A percentile compares a stretch with the other conserved stretches of the same genome.
These are phyloP conservation scores for Cydia splendana DNA, from an alignment of 1,140 invertebrate genomes.

Conservation along the genomic window DNA sequence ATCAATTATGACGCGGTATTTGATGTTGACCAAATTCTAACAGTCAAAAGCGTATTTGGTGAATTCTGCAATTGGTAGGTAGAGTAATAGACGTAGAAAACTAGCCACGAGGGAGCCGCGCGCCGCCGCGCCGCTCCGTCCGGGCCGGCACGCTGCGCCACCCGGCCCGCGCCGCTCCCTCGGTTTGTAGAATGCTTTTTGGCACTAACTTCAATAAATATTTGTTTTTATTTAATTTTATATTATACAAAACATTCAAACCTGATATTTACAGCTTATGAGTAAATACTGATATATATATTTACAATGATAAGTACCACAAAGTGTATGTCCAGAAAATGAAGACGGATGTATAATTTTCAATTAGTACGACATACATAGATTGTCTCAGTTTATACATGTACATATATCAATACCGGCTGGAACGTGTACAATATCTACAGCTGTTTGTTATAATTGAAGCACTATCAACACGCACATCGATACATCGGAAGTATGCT, in stretches of 20 bases:
- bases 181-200: conserved; percentile 69
- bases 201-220: conserved; percentile 76
- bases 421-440: conserved; percentile 61
- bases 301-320: conserved; percentile 51
- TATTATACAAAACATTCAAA: conserved; percentile 71
- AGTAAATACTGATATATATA: conserved; percentile 56
- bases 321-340: neutral
- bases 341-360: conserved; percentile 15
- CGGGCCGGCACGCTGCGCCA: conserved; percentile 42
- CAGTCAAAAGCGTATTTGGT: conserved; percentile 56
- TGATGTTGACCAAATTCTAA: conserved; percentile 51
- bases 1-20: conserved; percentile 30
- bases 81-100: conserved; percentile 38
- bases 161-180: conserved; percentile 26
- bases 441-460: conserved; percentile 46
- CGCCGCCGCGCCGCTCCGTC: conserved; percentile 38
- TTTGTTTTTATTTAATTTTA: conserved; percentile 53
- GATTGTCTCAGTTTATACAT: conserved; percentile 49
- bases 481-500: conserved; percentile 43
- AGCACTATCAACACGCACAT: conserved; percentile 54
- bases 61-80: conserved; percentile 47
- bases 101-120: conserved; percentile 50
- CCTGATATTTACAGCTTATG: conserved; percentile 73
- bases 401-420: conserved; percentile 38
- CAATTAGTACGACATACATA: conserved; percentile 46